A percentile compares a stretch with the other conserved stretches of the same genome.
Evolutionary conservation across 2,797 vertebrate species (phyloP).

Genomic region (Esox lucius): DNA sequence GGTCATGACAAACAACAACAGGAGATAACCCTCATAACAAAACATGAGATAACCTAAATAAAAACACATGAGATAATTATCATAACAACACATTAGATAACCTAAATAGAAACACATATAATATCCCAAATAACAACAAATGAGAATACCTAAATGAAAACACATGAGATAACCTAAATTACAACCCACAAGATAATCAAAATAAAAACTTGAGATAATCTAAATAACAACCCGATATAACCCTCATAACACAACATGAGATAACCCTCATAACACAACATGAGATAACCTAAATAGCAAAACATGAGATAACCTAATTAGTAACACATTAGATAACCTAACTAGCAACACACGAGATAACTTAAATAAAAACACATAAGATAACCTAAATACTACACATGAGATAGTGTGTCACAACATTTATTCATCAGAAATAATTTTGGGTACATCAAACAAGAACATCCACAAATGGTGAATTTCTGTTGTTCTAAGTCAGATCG

Average conservation of each 20-base stretch:
- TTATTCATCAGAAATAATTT: too few species aligned
- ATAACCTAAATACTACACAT: too few species aligned
- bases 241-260: slow-evolving; percentile 4
- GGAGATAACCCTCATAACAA: neutral
- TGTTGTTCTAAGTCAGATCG: too few species aligned
- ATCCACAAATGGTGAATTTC: too few species aligned
- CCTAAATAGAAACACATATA: too few species aligned
- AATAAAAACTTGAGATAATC: too few species aligned
- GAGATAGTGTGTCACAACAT: too few species aligned
- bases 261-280: slow-evolving; percentile 1
- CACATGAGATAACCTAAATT: slow-evolving; percentile 9
- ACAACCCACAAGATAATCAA: too few species aligned
- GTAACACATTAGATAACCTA: neutral
- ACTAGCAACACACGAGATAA: slow-evolving; percentile 26
- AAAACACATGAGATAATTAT: neutral
- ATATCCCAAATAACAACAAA: too few species aligned
- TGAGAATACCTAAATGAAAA: neutral
- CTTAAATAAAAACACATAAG: slow-evolving; percentile 3
- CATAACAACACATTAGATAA: too few species aligned
- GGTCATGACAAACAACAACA: slow-evolving; percentile 7
- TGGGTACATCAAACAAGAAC: too few species aligned
- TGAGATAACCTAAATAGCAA: neutral
- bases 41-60: neutral
- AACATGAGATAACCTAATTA: slow-evolving; percentile 6
- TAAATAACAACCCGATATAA: slow-evolving; percentile 6